These are phyloP conservation scores for Poeciliopsis gracilis DNA, from an alignment of 2,797 vertebrate species.

Conservation along the genomic window DNA sequence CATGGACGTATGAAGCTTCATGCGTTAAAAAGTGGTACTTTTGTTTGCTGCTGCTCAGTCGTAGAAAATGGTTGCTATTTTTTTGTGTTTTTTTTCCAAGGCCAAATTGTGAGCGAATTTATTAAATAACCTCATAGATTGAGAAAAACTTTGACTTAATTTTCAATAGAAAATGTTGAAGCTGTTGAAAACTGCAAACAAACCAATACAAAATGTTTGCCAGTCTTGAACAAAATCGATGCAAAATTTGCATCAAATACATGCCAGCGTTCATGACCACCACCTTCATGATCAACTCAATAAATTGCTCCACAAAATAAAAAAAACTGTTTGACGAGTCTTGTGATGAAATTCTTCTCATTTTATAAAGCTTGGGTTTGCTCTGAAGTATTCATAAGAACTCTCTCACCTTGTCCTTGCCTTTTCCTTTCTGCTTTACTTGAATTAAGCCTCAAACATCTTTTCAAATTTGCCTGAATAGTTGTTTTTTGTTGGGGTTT, in stretches of 20 bases:
- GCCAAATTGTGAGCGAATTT: background rate
- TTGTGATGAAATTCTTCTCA: background rate
- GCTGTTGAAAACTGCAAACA: background rate
- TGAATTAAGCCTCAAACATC: background rate
- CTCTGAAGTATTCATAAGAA: background rate
- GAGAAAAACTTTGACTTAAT: background rate
- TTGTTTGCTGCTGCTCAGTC: background rate
- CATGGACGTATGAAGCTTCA: background rate
- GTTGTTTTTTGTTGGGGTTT: background rate
- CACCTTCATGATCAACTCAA: background rate
- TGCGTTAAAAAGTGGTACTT: background rate
- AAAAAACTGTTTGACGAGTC: background rate
- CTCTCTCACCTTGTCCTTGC: background rate
- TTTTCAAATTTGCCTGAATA: background rate
- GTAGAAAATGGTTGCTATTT: background rate
- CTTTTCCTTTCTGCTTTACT: background rate
- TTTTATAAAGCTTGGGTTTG: background rate
- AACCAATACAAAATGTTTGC: background rate
- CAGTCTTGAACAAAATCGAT: background rate
- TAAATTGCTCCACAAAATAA: background rate
- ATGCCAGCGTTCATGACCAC: background rate
- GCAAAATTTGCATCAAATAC: background rate
- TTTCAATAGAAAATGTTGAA: background rate
- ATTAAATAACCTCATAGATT: background rate
- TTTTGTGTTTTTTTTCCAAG: background rate